Evolutionary conservation across 2,797 vertebrate genomes (phyloP).

Genomic region (Lepilemur ruficaudatus): DNA sequence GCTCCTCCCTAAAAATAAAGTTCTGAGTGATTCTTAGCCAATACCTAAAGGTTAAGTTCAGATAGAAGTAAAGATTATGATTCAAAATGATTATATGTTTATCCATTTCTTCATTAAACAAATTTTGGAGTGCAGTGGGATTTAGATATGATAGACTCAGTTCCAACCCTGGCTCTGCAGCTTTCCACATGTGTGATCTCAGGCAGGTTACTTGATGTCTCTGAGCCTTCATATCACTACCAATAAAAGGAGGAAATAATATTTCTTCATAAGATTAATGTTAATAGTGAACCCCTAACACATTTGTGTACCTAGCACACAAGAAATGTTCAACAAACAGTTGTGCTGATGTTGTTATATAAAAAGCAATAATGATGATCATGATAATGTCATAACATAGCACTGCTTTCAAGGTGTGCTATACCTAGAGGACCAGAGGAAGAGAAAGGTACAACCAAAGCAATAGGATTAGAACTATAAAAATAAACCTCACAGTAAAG

Average conservation of each 20-base stretch:
- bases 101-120: background rate
- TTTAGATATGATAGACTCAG: background rate
- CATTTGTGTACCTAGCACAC: background rate
- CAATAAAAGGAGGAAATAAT: background rate
- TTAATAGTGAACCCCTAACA: background rate
- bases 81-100: background rate
- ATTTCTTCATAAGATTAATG: background rate
- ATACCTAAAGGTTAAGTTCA: background rate
- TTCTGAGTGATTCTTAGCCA: conserved; percentile 14
- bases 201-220: background rate
- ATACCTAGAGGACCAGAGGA: background rate
- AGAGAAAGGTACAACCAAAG: background rate
- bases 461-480: background rate
- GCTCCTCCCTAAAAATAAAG: background rate
- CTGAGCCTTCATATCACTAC: background rate
- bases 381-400: background rate
- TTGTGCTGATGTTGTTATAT: background rate
- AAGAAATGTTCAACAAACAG: background rate
- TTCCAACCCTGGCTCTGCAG: background rate
- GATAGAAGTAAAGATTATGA: background rate
- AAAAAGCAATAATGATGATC: background rate
- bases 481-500: background rate
- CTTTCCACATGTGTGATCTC: background rate
- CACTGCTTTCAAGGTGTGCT: background rate
- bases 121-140: background rate